A percentile compares a stretch with the other conserved stretches of the same genome.
Conservation (phyloP, 1,140 invertebrate genomes). For the Neodiprion lecontei region DNA sequence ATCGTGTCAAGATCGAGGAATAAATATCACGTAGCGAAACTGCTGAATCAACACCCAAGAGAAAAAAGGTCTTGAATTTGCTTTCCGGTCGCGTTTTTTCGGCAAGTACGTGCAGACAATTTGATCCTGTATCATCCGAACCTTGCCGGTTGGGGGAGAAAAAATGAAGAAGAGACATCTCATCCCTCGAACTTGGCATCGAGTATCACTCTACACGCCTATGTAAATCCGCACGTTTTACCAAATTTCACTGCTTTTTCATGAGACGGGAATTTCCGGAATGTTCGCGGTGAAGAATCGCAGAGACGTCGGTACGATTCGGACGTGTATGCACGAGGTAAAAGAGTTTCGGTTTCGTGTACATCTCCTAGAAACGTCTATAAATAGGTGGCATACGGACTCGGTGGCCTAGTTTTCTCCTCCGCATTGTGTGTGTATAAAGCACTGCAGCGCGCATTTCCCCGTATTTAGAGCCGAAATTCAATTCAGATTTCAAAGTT, state of each 20-base stretch:
- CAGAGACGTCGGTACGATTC: too few species aligned
- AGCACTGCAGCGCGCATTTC: neutral
- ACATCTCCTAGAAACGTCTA: neutral
- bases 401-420: neutral
- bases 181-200: neutral
- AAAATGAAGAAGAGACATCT: neutral
- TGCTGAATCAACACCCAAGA: neutral
- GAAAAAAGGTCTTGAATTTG: neutral
- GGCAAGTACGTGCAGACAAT: neutral
- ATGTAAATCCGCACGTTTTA: neutral
- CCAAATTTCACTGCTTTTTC: neutral
- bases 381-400: neutral
- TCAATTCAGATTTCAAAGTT: neutral
- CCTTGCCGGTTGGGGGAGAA: neutral
- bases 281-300: too few species aligned
- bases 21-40: neutral
- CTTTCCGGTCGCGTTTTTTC: neutral
- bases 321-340: too few species aligned
- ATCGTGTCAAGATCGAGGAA: slow-evolving; percentile 2
- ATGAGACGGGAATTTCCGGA: too few species aligned
- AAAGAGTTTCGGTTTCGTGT: too few species aligned
- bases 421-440: neutral
- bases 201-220: neutral
- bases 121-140: neutral
- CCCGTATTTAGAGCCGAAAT: too few species aligned